Evolutionary conservation across 1,140 invertebrate genomes (phyloP), one percentile per base, ranked within the genome.

Genomic region (Drosophila neocordata): DNA sequence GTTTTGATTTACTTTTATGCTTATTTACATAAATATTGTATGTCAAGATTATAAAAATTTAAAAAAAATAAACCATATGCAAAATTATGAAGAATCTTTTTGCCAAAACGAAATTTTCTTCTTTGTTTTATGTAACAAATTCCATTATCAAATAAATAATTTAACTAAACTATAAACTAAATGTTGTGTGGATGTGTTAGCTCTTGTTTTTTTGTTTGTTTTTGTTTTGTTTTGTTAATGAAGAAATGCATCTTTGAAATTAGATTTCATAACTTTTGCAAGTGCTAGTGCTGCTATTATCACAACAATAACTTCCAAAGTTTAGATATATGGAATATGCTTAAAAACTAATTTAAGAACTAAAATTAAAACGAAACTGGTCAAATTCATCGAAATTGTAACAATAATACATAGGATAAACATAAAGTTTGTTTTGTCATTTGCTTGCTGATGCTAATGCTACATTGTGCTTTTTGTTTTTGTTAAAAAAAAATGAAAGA

Each of bases 31-130:
- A 87, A 76, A 70, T 85, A 74, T 88, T 75, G 72, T 72, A 62
- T 67, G 67, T 82, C 24, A 62, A 62, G 41, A 59, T 69, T 63
- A 77, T 65, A 55, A 65, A 77, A 69, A 52, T 62, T 61, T 48
- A 59, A 59, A 73, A 87, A 78, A 73, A n/a, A n/a, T n/a, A n/a
- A 87, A 79, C 65, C 65, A 88, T 69, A 78, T 75, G 55, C 48
- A 72, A 76, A 90, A 90, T 76, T 77, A 87, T 83, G 89, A 87
- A 90, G 89, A 90, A 90, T 90, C 89, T 90, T 90, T 90, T 90
- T 90, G 89, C 89, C 79, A 90, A 90, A 90, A 75, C 41, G 79
- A 89, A 88, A 82, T 85, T 79, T 70, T 74, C 58, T 69, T 58
- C 63, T 35, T 61, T 60, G 53, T 60, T 56, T 79, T 65, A 8